phyloP scores from a whole-genome alignment of 2,113 vertebrate genomes.

The Sprattus sprattus region DNA sequence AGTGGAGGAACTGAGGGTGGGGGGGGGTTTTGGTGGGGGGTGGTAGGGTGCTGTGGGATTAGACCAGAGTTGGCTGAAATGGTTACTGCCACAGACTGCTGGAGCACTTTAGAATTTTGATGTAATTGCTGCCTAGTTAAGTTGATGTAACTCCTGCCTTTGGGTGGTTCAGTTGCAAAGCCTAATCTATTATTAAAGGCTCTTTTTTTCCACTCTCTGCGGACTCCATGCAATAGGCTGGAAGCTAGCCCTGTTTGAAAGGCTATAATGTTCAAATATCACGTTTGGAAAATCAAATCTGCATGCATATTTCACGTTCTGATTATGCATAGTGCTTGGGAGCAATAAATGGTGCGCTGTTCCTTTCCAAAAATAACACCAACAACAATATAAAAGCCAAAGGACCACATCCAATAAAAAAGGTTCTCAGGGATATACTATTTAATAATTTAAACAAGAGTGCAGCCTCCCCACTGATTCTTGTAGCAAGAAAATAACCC shows the following conservation, averaged over 20 bases:
- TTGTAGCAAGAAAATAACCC: background rate
- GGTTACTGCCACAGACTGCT: conserved; percentile 40
- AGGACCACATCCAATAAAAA: background rate
- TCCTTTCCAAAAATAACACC: background rate
- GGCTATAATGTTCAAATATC: conserved; percentile 33
- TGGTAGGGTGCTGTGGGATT: conserved; percentile 45
- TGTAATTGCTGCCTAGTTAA: conserved; percentile 58
- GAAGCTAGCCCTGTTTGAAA: conserved; percentile 44
- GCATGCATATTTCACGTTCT: background rate
- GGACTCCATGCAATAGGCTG: background rate
- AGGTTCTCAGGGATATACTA: background rate
- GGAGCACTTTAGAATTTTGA: conserved; percentile 54
- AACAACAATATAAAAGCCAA: background rate
- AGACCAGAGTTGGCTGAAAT: conserved; percentile 53
- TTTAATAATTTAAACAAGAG: background rate
- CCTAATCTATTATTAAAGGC: conserved; percentile 64
- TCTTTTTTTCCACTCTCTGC: conserved; percentile 47
- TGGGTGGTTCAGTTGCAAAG: conserved; percentile 62
- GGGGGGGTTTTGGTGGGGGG: conserved; percentile 41
- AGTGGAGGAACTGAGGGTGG: conserved; percentile 4
- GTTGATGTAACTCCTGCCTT: conserved; percentile 62
- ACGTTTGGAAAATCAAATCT: background rate
- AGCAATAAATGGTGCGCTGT: background rate
- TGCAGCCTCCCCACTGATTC: background rate
- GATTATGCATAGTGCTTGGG: background rate